Conservation (phyloP, 2,797 vertebrate species). For the Pantherophis vulpinus region DNA sequence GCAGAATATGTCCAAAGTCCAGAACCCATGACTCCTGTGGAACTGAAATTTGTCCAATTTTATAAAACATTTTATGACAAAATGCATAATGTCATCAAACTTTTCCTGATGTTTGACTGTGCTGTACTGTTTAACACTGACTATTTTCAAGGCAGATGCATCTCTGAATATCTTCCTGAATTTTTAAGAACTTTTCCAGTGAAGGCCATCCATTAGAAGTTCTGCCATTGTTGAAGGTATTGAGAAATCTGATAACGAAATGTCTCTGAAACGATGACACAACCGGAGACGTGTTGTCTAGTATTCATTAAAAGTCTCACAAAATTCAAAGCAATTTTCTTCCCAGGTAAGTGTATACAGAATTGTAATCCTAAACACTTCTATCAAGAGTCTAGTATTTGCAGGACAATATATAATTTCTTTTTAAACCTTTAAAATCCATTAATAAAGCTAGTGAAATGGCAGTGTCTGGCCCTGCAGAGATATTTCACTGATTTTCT, state of each 20-base stretch:
- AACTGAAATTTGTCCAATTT: neutral
- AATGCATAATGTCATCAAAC: neutral
- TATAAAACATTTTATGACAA: neutral
- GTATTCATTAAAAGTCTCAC: neutral
- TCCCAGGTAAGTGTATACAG: neutral
- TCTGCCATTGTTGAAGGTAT: neutral
- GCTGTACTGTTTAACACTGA: neutral
- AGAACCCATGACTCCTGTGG: neutral
- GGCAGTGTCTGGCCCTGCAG: neutral
- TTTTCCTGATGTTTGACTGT: neutral
- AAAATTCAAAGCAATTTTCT: neutral
- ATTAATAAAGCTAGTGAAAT: neutral
- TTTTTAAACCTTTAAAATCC: neutral
- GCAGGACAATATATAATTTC: neutral
- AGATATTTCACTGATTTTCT: neutral
- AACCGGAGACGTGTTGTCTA: neutral
- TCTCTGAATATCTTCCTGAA: neutral
- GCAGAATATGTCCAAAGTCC: neutral
- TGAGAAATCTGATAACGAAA: neutral
- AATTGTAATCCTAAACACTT: neutral
- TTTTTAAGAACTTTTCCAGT: neutral
- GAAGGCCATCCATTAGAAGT: neutral
- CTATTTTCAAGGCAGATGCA: neutral
- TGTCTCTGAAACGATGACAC: neutral
- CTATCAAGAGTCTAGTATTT: neutral